Evolutionary conservation across 1,140 invertebrate genomes (phyloP).

Genomic region (Calliphora vicina): DNA sequence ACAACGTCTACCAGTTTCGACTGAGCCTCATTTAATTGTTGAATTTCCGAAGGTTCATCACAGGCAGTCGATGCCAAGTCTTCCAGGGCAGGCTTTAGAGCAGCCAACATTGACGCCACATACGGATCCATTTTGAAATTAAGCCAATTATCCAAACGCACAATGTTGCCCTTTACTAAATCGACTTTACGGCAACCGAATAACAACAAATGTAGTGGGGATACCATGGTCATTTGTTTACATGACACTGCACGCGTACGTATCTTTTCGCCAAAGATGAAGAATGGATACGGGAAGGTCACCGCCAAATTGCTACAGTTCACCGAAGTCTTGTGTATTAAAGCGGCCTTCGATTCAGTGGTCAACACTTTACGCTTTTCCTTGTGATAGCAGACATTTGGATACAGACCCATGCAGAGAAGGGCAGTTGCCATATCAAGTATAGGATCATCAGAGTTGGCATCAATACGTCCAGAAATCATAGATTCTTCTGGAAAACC

Average conservation of each 20-base stretch:
- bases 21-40: conserved; percentile 67
- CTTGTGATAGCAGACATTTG: conserved; percentile 95
- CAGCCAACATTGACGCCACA: conserved; percentile 81
- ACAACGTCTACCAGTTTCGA: conserved; percentile 71
- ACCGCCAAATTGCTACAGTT: conserved; percentile 89
- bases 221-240: conserved; percentile 97
- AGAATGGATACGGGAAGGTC: conserved; percentile 91
- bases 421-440: conserved; percentile 88
- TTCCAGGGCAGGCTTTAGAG: conserved; percentile 88
- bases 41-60: conserved; percentile 76
- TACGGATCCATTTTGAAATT: conserved; percentile 85
- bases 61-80: conserved; percentile 80
- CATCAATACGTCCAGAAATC: conserved; percentile 76
- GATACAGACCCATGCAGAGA: conserved; percentile 91
- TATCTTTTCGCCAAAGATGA: conserved; percentile 98
- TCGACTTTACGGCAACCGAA: conserved; percentile 92
- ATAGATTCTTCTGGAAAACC: conserved; percentile 93
- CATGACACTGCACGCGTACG: conserved; percentile 95
- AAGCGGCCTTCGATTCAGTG: conserved; percentile 90
- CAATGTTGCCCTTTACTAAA: conserved; percentile 72
- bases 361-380: conserved; percentile 96
- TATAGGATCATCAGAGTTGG: conserved; percentile 77
- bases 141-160: conserved; percentile 91
- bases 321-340: conserved; percentile 97
- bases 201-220: conserved; percentile 90